Base-by-base conservation (phyloP, 2,888 invertebrate species). In the Habrosyne pyritoides region DNA sequence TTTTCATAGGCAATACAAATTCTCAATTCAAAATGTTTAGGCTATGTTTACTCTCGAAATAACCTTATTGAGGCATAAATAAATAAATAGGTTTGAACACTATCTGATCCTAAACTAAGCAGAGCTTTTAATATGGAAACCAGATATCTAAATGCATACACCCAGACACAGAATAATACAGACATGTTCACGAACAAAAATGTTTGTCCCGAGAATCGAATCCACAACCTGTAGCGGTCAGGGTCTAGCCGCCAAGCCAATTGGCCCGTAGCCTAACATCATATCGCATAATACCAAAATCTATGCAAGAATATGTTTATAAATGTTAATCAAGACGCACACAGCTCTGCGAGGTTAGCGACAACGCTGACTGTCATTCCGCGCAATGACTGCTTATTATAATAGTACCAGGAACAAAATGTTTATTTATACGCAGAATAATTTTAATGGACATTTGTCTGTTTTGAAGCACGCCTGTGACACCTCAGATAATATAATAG, bases 341-440 rank as follows among this genome's bases (percentile, higher is more conserved):
- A n/a, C 36, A 36, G 26, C 28, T 30, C 10, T 10, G 18, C 50
- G 50, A 49, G 58, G 53, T 67, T 62, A 54, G 42, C 52, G 61
- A 65, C 53, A 67, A 63, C 67, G 69, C 70, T 67, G 70, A 73
- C 55, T 71, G 67, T 69, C 66, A 66, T 73, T 71, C 73, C 73
- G 61, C 57, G 60, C 68, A 71, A 73, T 71, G 61, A 59, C 61
- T 61, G 66, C 67, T 54, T 59, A 52, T 59, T 59, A 59, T 22
- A 57, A 59, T 61, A 56, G 55, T 80, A 81, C 77, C 61, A 64
- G 69, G 79, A 80, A 80, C 69, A 59, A 63, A 56, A 64, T 77
- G 79, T 80, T 80, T 81, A 81, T 77, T 79, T 78, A 78, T 71
- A 71, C 67, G 71, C 68, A 71, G 75, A 59, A 73, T 74, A 67